Base-by-base conservation (phyloP, 2,888 invertebrate species). In the Tetrapedia diversipes region DNA sequence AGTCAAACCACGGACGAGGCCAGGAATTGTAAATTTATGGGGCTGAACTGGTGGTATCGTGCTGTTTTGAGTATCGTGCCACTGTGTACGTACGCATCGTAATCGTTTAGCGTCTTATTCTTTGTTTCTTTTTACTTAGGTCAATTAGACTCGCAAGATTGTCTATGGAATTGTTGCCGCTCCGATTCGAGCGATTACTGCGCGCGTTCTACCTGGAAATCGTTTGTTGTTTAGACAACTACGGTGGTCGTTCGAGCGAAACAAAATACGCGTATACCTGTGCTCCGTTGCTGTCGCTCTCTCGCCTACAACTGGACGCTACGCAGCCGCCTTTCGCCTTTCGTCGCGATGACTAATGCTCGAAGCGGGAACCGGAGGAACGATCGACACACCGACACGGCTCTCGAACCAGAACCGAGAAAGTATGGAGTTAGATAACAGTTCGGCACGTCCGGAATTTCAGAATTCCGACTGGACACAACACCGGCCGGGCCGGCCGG, bases 271-370 rank as follows among this genome's bases (percentile, higher is more conserved):
- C 75, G 72, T 71, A 70, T 71, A 71, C 60, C 71, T 79, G n/a
- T n/a, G n/a, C n/a, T n/a, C n/a, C n/a, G n/a, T n/a, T n/a, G 79
- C 74, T 56, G 77, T 53, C 14, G 49, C 34, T 61, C 27, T 47
- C 69, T 51, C 59, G 60, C 43, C 67, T 54, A 54, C 70, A n/a
- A 63, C 72, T 47, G 47, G 70, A 34, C 57, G 64, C n/a, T 59
- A 49, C 66, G 16, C 32, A 71, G 49, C 77, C 81, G 81, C 84
- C 85, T 85, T 84, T 84, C 84, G 84, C 86, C 81, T 80, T 77
- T 76, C 78, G 81, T 72, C 61, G 45, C 77, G 81, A 66, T 86
- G 86, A 86, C 81, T 86, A 84, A 86, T 82, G 78, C 82, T 72
- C 67, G 77, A 83, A 83, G 45, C 83, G 63, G 29, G 68, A n/a